Evolutionary conservation across 1,140 invertebrate genomes (phyloP), one percentile per base, ranked within the genome.

Genomic region (Lamellibrachia luymesi): DNA sequence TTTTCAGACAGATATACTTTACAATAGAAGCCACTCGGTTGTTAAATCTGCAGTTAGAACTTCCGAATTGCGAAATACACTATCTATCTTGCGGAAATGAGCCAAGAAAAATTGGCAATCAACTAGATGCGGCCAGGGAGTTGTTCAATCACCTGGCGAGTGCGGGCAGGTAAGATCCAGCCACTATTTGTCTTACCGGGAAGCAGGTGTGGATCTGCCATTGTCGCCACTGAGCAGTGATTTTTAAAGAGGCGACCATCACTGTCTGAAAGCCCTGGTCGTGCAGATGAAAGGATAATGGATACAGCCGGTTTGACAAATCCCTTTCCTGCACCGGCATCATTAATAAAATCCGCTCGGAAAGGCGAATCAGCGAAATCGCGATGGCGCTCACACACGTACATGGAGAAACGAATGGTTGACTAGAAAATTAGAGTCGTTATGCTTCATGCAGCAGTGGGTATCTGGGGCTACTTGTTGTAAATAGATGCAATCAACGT

Each of bases 401-500:
- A 6, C 64, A 22, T 22, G 8, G 64, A 80, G 64, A 80, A 80
- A 22, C 64, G 64, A 80, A 80, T 0, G 64, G 2, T 80, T 17
- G 25, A 22, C 64, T 17, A 80, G 64, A 80, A 80, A 80, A 80
- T 80, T 80, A 80, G 64, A 80, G 64, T 80, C 64, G 64, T 80
- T 80, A 80, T 22, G 13, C 64, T 4, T 22, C 64, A 80, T 80
- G 64, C 64, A 80, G 64, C 64, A 22, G 64, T 17, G 64, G 64
- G 64, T 38, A 38, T 80, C 64, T 56, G 64, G 8, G 17, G 25
- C 64, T 80, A 80, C 64, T 80, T 80, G 64, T 80, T 80, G 64
- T 80, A 80, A 80, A 80, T 80, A 80, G 64, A 80, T 80, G 64
- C 64, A 80, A 80, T 80, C 64, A 80, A 80, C 64, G 25, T 80